A percentile compares a stretch with the other conserved stretches of the same genome.
Evolutionary conservation across 2,113 vertebrate genomes (phyloP).

Genomic region (Ctenomys sociabilis): DNA sequence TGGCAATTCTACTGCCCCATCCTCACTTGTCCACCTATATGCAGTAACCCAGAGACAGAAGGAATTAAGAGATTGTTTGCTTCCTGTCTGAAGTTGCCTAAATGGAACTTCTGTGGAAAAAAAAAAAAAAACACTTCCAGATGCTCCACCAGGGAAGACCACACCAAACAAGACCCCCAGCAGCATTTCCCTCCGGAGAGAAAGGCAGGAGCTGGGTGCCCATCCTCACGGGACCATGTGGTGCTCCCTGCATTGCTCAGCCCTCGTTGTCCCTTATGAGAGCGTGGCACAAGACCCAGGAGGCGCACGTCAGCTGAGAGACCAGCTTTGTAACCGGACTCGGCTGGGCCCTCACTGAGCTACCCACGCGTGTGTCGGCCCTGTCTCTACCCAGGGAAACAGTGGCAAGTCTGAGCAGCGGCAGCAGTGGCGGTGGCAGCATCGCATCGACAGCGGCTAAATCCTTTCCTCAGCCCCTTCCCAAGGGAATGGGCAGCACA

Average conservation of each 20-base stretch:
- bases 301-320: not conserved
- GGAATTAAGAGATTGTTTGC: not conserved
- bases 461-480: not conserved
- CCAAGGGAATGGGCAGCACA: not conserved
- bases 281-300: not conserved
- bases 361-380: not conserved
- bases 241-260: not conserved
- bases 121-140: not conserved
- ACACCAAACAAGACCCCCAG: not conserved
- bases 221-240: not conserved
- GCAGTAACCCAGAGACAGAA: not conserved
- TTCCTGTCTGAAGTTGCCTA: not conserved
- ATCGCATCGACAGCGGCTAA: not conserved
- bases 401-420: not conserved
- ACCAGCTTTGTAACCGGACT: not conserved
- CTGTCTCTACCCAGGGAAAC: not conserved
- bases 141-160: not conserved
- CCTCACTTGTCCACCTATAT: not conserved
- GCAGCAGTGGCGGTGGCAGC: not conserved
- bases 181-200: not conserved
- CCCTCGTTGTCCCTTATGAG: not conserved
- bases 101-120: not conserved
- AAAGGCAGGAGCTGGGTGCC: not conserved
- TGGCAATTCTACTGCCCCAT: not conserved
- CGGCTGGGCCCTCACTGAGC: not conserved